Conservation (phyloP, 1,140 invertebrate genomes). For the Cotesia chilonis region DNA sequence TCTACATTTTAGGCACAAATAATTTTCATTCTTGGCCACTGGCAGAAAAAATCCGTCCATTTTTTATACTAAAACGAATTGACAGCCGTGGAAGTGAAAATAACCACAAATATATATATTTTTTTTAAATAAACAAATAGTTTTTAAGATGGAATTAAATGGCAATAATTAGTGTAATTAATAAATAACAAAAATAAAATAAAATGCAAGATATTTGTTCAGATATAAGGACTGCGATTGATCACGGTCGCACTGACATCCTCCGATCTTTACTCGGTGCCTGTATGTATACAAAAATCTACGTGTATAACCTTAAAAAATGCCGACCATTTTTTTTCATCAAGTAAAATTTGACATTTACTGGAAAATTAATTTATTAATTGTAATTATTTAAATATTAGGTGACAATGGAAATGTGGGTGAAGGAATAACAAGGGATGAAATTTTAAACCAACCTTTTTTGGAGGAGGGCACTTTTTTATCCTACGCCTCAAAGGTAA, state of each 20-base stretch:
- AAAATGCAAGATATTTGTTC: constrained; percentile 65
- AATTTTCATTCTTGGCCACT: too few species aligned
- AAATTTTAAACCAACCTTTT: constrained; percentile 65
- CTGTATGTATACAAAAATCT: constrained; percentile 62
- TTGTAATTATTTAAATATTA: constrained; percentile 14
- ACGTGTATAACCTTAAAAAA: background rate
- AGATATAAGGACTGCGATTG: constrained; percentile 69
- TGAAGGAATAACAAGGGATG: constrained; percentile 62
- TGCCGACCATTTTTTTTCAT: background rate
- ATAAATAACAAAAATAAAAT: background rate
- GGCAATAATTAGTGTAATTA: constrained; percentile 18
- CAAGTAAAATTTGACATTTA: background rate
- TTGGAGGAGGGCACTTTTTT: constrained; percentile 71
- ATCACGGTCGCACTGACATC: constrained; percentile 71
- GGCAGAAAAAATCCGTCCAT: too few species aligned
- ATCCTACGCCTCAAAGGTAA: constrained; percentile 71
- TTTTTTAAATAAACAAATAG: too few species aligned
- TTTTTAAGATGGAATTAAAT: constrained; percentile 13
- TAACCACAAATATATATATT: too few species aligned
- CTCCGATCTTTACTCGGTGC: constrained; percentile 70
- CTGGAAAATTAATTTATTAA: too few species aligned
- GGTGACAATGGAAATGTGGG: constrained; percentile 54
- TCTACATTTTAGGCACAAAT: too few species aligned
- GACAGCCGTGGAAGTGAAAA: too few species aligned
- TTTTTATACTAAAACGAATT: too few species aligned